Base-by-base conservation (phyloP, 2,113 vertebrate genomes). In the Noctilio leporinus region DNA sequence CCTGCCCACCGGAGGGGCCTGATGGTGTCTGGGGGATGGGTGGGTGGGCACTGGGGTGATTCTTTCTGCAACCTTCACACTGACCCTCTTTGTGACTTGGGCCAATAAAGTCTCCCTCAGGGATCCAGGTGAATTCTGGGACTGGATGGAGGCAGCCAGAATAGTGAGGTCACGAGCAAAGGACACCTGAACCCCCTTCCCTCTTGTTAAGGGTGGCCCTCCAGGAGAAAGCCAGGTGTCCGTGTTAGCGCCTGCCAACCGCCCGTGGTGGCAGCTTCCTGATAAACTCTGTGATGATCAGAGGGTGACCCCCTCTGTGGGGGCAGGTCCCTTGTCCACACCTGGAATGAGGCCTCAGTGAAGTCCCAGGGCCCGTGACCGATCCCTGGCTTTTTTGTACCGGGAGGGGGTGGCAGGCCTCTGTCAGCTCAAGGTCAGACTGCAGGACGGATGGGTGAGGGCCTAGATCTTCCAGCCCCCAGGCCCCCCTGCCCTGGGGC, bases 201-300 rank as follows among this genome's bases (percentile, higher is more conserved):
- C 22, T 96, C 73, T 95, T 73, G 93, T 84, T 91, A 87, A 97
- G 95, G 81, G 64, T 11, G 4, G 62, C 7, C 55, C 57, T 0
- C 97, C 98, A 96, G 92, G 97, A 97, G 97, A 97, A 98, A 98
- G 98, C 95, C 95, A 97, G 98, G 98, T 98, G 98, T 98, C 98
- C 98, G 98, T 91, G 98, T 97, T 93, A 98, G 98, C 97, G 96
- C 95, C 97, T 97, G 97, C 97, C 97, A 97, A 78, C 69, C 90
- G 97, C 96, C 97, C 94, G 94, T 97, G 98, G 98, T 98, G 98
- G 98, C 98, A 98, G 97, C 98, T 90, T 98, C 98, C 98, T 99
- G 98, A 98, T 98, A 98, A 98, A 98, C 98, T 98, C 97, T 69
- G 86, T 33, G 84, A 96, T 96, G 98, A 98, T 97, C 96, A 96